Percentiles rank a stretch among this genome's conserved stretches.
Conservation (phyloP, 92 coral and sea anemone genomes). For the Actinostola sp. region DNA sequence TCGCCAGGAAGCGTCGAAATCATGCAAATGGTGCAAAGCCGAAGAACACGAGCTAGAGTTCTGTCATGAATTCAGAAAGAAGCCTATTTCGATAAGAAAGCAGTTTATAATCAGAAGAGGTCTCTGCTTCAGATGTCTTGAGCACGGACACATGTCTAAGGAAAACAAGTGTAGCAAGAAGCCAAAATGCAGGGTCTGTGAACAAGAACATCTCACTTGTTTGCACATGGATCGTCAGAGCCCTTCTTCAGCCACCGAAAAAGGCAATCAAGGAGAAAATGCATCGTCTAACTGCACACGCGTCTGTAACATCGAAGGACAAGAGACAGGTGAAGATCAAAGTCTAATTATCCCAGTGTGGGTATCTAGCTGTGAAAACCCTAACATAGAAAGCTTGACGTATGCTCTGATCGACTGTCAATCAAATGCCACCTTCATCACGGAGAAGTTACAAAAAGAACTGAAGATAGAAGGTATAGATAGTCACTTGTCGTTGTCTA, state of each 20-base stretch:
- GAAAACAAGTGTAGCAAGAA: constrained; percentile 39
- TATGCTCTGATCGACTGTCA: constrained; percentile 60
- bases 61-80: constrained; percentile 34
- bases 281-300: constrained; percentile 29
- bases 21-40: constrained; percentile 42
- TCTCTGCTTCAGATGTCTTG: constrained; percentile 44
- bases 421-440: constrained; percentile 60
- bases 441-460: constrained; percentile 26
- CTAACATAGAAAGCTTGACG: constrained; percentile 26
- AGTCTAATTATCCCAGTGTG: constrained; percentile 26
- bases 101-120: constrained; percentile 50
- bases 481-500: constrained; percentile 52
- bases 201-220: constrained; percentile 45
- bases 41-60: constrained; percentile 24
- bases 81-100: constrained; percentile 21
- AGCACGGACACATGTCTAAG: constrained; percentile 60
- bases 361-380: constrained; percentile 24
- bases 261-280: background rate
- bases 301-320: constrained; percentile 42
- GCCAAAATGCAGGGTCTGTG: constrained; percentile 38
- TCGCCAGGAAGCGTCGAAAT: constrained; percentile 14
- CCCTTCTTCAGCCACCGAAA: background rate
- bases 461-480: constrained; percentile 43
- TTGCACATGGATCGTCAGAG: constrained; percentile 33
- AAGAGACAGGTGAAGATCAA: constrained; percentile 44